Conservation (phyloP, 2,888 invertebrate genomes). For the Abrostola triplasia region DNA sequence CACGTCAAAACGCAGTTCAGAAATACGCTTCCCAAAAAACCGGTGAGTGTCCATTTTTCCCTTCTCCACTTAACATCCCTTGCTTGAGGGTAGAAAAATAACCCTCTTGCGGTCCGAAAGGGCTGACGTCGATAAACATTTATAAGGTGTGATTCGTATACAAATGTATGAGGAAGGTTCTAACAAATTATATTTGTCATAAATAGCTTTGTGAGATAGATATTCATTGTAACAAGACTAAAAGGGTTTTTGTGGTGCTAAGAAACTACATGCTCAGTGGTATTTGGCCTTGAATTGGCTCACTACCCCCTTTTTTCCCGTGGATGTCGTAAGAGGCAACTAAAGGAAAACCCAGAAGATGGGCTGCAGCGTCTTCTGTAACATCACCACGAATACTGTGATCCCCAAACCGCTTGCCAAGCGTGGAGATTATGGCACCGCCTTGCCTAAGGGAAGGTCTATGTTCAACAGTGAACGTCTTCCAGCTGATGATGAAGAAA, state of each 20-base stretch:
- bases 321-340: no score
- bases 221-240: slow-evolving; percentile 19
- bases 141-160: slow-evolving; percentile 53
- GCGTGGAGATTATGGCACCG: no score
- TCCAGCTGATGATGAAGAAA: no score
- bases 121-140: slow-evolving; percentile 29
- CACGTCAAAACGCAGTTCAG: slow-evolving; percentile 13
- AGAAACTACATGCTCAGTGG: no score
- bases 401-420: no score
- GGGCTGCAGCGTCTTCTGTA: no score
- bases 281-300: no score
- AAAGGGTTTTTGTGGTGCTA: background rate
- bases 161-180: slow-evolving; percentile 51
- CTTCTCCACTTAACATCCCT: slow-evolving; percentile 37
- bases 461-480: no score
- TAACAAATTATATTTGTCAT: slow-evolving; percentile 52
- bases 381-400: no score
- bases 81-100: slow-evolving; percentile 47
- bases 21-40: slow-evolving; percentile 46
- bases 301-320: no score
- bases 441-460: no score
- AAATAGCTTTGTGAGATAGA: slow-evolving; percentile 36
- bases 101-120: slow-evolving; percentile 25
- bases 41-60: slow-evolving; percentile 52
- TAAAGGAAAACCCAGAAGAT: no score